phyloP scores from a whole-genome alignment of 2,797 vertebrate species.

The Ispidina lecontei region DNA sequence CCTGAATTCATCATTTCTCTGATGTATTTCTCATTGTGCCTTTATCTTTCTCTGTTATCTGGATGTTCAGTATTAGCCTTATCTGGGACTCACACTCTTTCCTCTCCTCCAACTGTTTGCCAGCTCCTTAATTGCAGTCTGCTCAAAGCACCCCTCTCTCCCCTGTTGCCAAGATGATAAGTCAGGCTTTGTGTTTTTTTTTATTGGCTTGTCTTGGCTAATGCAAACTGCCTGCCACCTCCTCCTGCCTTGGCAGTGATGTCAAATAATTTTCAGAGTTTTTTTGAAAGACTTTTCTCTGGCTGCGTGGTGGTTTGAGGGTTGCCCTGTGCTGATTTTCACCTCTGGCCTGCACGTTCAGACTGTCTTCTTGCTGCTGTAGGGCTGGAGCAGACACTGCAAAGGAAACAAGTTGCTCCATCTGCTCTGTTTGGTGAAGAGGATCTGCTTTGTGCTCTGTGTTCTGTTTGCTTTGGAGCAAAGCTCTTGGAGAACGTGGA shows the following conservation, averaged over 20 bases:
- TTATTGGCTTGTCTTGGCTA: background rate
- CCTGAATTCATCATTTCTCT: background rate
- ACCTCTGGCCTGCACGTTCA: background rate
- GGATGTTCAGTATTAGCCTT: background rate
- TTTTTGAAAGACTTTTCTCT: background rate
- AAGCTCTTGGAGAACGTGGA: background rate
- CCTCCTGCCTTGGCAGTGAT: background rate
- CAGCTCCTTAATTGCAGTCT: conserved; percentile 38
- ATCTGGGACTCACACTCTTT: conserved; percentile 38
- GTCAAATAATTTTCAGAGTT: background rate
- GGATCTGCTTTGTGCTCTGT: background rate
- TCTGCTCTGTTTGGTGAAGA: background rate
- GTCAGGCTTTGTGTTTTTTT: background rate
- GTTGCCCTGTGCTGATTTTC: background rate
- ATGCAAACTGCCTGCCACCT: background rate
- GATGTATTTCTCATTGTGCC: background rate
- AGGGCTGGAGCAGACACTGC: background rate
- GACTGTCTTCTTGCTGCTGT: background rate
- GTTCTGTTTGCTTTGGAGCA: background rate
- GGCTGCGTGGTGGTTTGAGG: background rate
- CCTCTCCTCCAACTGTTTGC: conserved; percentile 39
- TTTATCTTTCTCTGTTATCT: conserved; percentile 32
- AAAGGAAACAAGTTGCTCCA: conserved; percentile 24
- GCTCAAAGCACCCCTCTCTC: conserved; percentile 9
- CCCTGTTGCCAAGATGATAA: conserved; percentile 20